These are phyloP conservation scores for Sesamia inferens DNA, from an alignment of 2,888 invertebrate genomes.

Conservation along the genomic window DNA sequence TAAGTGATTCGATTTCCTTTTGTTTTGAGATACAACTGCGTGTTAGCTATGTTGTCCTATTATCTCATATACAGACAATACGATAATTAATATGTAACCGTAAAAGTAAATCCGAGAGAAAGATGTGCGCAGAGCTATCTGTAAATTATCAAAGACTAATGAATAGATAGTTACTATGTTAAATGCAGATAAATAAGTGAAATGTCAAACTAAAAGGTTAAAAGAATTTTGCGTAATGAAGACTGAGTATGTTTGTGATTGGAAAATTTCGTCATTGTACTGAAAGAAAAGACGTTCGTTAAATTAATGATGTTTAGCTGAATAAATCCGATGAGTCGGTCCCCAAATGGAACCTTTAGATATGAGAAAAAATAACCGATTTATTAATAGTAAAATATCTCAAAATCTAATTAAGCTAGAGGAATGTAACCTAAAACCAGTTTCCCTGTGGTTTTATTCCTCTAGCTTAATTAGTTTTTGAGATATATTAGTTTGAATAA, in stretches of 20 bases:
- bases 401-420: too few species aligned
- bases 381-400: too few species aligned
- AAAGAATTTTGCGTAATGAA: constrained; percentile 26
- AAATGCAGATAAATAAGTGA: constrained; percentile 4
- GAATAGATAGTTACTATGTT: constrained; percentile 1
- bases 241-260: constrained; percentile 46
- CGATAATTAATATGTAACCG: neutral
- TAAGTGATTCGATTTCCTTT: constrained; percentile 1
- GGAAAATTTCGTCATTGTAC: constrained; percentile 24
- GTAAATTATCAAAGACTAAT: neutral
- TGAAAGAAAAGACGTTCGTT: constrained; percentile 27
- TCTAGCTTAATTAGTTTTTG: too few species aligned
- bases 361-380: too few species aligned
- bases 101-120: neutral
- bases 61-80: neutral
- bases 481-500: too few species aligned
- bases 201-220: constrained; percentile 1
- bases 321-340: too few species aligned
- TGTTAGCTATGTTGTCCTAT: neutral
- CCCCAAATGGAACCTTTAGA: too few species aligned
- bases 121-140: neutral
- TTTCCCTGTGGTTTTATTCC: too few species aligned
- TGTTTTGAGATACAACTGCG: too few species aligned
- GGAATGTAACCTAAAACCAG: too few species aligned
- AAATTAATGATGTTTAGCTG: constrained; percentile 5